Base-by-base conservation (phyloP, 2,113 vertebrate genomes). In the Ornithorhynchus anatinus region DNA sequence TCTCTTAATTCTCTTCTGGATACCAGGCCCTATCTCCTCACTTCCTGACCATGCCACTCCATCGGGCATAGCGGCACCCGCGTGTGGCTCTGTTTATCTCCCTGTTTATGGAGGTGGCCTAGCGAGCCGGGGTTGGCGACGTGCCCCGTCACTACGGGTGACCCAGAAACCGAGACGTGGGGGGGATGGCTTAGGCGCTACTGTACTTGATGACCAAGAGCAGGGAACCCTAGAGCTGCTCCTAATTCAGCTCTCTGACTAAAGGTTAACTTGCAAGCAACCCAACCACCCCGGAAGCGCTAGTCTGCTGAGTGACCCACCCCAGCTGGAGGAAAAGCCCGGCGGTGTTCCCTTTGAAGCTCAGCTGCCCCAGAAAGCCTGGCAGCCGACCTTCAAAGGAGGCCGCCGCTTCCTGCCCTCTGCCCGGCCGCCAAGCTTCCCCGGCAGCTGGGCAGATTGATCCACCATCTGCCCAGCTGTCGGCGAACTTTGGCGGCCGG, bases 321-420 rank as follows among this genome's bases (percentile, higher is more conserved):
- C 75, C 25, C 84, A 83, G 81, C 70, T 6, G 80, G 80, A 85
- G 83, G 83, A 83, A 85, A 84, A 85, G 75, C 83, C 83, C 75
- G 6, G 64, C 83, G 66, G 86, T 77, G 10, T 44, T 76, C 82
- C 59, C 83, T 88, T 88, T 85, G 86, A 88, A 84, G 83, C 77
- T 58, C 83, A 88, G 86, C 86, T 85, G 86, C 86, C 80, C 77
- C 70, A 75, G 80, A 84, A 77, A 75, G 80, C 60, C 75, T 88
- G 81, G 83, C 81, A 77, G 78, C 59, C 70, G 1, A 77, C 72
- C 85, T 84, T 85, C 85, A 87, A 87, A 87, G 83, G 67, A 66
- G 84, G 83, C 85, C 83, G 85, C 85, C 56, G 86, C 86, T 87
- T 87, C 86, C 86, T 87, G 85, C 86, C 86, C 86, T 80, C 78